Evolutionary conservation across 2,888 invertebrate species (phyloP).

Genomic region (Dioctria rufipes): DNA sequence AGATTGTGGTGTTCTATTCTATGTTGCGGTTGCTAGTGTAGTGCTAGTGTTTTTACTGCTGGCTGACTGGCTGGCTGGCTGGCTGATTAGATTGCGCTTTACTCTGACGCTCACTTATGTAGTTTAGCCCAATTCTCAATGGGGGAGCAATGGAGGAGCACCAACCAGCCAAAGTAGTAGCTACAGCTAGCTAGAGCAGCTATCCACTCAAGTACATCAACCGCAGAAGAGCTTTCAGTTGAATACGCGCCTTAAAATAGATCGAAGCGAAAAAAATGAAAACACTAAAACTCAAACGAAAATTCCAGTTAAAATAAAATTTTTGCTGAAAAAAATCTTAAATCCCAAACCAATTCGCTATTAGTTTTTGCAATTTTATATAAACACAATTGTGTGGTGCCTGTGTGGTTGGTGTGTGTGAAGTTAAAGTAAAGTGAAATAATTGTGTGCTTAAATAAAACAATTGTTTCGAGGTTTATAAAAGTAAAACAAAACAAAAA

Average conservation of each 20-base stretch:
- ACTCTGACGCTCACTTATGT: constrained; percentile 4
- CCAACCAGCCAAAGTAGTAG: too few relatives aligned
- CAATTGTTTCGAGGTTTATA: too few relatives aligned
- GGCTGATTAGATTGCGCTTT: background rate
- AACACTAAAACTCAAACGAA: constrained; percentile 27
- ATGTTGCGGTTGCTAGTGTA: too few relatives aligned
- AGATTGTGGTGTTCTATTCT: too few relatives aligned
- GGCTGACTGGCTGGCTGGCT: background rate
- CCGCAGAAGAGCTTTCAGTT: constrained; percentile 58
- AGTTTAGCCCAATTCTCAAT: background rate
- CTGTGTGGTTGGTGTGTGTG: background rate
- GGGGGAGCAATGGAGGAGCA: too few relatives aligned
- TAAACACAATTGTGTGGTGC: background rate
- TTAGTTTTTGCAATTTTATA: background rate
- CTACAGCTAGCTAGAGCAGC: background rate
- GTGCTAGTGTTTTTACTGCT: too few relatives aligned
- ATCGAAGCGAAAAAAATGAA: constrained; percentile 56
- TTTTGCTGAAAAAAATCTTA: background rate
- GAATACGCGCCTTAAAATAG: constrained; percentile 58
- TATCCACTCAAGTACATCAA: constrained; percentile 51
- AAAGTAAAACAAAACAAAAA: too few relatives aligned
- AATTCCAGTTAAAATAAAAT: constrained; percentile 31
- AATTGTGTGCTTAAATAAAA: too few relatives aligned
- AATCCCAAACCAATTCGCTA: background rate
- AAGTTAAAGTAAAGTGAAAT: too few relatives aligned